A percentile compares a stretch with the other conserved stretches of the same genome.
phyloP scores from a whole-genome alignment of 2,888 invertebrate species.

The Mythimna lalbum region DNA sequence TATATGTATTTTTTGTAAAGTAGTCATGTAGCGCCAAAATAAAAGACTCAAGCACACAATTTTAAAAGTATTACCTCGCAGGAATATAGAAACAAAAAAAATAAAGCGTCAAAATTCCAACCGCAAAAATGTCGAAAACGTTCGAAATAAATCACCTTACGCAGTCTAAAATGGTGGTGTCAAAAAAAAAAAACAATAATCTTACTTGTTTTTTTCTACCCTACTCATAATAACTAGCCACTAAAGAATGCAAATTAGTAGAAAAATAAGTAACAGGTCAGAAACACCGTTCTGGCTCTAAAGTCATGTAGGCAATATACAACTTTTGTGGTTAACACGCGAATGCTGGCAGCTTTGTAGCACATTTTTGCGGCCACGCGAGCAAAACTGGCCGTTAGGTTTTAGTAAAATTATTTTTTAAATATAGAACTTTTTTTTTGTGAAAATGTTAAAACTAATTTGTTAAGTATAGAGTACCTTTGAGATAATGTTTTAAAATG shows the following conservation, averaged over 20 bases:
- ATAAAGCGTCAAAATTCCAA: too few species aligned
- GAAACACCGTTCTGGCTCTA: slow-evolving; percentile 4
- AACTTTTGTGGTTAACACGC: slow-evolving; percentile 56
- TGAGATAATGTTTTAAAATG: too few species aligned
- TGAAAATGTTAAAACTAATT: not conserved
- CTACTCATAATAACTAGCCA: not conserved
- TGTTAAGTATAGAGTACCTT: not conserved
- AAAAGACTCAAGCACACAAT: too few species aligned
- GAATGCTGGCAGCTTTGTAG: slow-evolving; percentile 34
- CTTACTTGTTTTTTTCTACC: not conserved
- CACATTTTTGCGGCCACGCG: slow-evolving; percentile 41
- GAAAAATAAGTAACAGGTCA: slow-evolving; percentile 23
- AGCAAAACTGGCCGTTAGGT: slow-evolving; percentile 20
- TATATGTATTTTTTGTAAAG: too few species aligned
- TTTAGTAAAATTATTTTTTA: slow-evolving; percentile 14
- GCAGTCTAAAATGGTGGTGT: too few species aligned
- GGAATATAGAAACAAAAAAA: too few species aligned
- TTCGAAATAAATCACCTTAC: too few species aligned
- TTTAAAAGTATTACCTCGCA: too few species aligned
- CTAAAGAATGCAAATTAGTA: slow-evolving; percentile 16
- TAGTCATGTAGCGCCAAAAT: too few species aligned
- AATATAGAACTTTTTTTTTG: slow-evolving; percentile 9
- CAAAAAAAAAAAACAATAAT: too few species aligned
- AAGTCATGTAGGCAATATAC: slow-evolving; percentile 37
- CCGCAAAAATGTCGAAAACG: not conserved